Evolutionary conservation across 1,140 invertebrate genomes (phyloP), one percentile per base, ranked within the genome.

Genomic region (Bombus fervidus): DNA sequence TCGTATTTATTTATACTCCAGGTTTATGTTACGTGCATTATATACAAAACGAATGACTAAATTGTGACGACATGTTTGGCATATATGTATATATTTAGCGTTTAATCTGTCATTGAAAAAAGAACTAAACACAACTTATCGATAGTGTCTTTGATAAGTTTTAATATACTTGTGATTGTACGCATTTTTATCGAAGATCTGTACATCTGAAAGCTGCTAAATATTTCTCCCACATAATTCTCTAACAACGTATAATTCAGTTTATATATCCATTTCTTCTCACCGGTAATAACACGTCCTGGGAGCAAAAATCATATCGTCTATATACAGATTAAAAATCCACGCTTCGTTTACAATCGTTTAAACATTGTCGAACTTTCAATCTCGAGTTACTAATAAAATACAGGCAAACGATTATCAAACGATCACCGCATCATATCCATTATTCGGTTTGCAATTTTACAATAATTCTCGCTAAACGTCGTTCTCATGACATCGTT

Each of bases 11-110:
- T 85, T 85, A 74, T 81, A 75, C 41, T 84, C 18, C 69, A 75
- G 47, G 3, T 73, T 85, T 47, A 39, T 71, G 47, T 68, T 76
- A 82, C 72, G 71, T 57, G 73, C 43, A 74, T 72, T 83, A 83
- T 86, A n/a, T 83, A 83, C 74, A 85, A 75, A 85, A 80, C 85
- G 71, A 74, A 80, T 57, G 68, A 83, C 73, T 82, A 47, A 86
- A 81, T 75, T 37, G 64, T 43, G 68, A 79, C 43, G 71, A 68
- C 64, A 66, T 43, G 69, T 79, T 76, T 84, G 62, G 72, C 75
- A 83, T 76, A 37, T 62, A 62, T 71, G 37, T 62, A 62, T 76
- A 37, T 74, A 72, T 41, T 68, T 43, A 83, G 43, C 73, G 28
- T 77, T 77, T 18, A 34, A 71, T 41, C 37, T 68, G 43, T 39